phyloP scores from a whole-genome alignment of 2,888 invertebrate species.

The Macropis europaea region DNA sequence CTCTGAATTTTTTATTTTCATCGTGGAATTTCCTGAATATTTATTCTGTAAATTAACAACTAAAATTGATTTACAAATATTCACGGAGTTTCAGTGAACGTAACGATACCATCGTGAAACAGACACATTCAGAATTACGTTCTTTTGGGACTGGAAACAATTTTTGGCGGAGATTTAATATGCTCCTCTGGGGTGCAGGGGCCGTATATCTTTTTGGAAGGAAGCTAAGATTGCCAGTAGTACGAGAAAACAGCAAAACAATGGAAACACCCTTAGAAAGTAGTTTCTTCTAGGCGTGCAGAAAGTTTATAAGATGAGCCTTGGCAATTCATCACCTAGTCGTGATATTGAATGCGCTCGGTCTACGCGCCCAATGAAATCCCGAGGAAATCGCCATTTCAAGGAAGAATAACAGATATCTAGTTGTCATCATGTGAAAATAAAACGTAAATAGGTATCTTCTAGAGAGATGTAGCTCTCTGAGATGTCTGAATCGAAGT shows the following conservation, averaged over 20 bases:
- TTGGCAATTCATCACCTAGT: constrained; percentile 37
- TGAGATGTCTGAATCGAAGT: no score
- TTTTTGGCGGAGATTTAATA: constrained; percentile 37
- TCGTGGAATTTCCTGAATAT: no score
- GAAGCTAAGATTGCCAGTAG: constrained; percentile 9
- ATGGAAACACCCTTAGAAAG: neutral
- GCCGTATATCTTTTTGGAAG: constrained; percentile 24
- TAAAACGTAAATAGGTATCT: no score
- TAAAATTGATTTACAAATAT: no score
- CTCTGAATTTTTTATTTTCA: no score
- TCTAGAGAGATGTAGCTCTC: no score
- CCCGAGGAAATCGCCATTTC: constrained; percentile 13
- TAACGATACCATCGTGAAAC: no score
- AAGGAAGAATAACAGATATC: neutral
- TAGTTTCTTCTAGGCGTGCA: constrained; percentile 11
- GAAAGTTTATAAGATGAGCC: constrained; percentile 18
- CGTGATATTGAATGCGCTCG: constrained; percentile 27
- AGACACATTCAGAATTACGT: no score
- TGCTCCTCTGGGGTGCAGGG: neutral
- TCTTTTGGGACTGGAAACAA: neutral
- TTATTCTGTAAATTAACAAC: no score
- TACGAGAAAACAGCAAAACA: neutral
- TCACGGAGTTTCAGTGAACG: no score
- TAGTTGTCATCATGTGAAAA: no score
- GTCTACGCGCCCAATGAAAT: neutral